Percentiles rank a stretch among this genome's conserved stretches.
phyloP scores from a whole-genome alignment of 2,888 invertebrate genomes.

The Atrina japonica region DNA sequence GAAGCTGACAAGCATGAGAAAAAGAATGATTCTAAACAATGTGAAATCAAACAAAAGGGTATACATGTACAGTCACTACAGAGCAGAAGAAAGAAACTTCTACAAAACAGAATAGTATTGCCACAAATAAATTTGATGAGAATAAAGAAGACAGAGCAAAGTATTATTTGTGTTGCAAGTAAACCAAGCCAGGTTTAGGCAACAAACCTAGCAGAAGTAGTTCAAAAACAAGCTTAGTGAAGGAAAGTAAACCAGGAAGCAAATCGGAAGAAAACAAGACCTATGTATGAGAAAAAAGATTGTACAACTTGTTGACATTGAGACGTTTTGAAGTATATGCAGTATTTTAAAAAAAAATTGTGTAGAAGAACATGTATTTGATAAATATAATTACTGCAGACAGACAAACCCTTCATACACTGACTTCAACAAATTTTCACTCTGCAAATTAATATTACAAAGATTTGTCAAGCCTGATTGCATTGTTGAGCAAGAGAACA shows the following conservation, averaged over 20 bases:
- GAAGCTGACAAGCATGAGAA: neutral
- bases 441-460: too few species aligned
- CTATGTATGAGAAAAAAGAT: conserved; percentile 10
- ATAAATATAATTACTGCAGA: conserved; percentile 9
- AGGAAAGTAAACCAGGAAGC: neutral
- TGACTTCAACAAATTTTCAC: neutral
- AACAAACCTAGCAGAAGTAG: too few species aligned
- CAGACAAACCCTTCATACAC: conserved; percentile 9
- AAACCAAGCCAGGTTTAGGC: too few species aligned
- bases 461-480: too few species aligned
- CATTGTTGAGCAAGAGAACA: neutral
- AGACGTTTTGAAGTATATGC: conserved; percentile 6
- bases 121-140: too few species aligned
- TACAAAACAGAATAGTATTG: too few species aligned
- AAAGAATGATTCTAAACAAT: neutral
- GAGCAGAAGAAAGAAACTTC: neutral
- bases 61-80: neutral
- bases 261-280: neutral
- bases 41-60: neutral
- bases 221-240: neutral
- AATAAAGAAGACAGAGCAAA: too few species aligned
- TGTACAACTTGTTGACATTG: neutral
- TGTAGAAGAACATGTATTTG: conserved; percentile 8
- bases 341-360: conserved; percentile 4
- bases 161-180: too few species aligned